These are phyloP conservation scores for Anoplopoma fimbria DNA, from an alignment of 2,113 vertebrate genomes.

Conservation along the genomic window DNA sequence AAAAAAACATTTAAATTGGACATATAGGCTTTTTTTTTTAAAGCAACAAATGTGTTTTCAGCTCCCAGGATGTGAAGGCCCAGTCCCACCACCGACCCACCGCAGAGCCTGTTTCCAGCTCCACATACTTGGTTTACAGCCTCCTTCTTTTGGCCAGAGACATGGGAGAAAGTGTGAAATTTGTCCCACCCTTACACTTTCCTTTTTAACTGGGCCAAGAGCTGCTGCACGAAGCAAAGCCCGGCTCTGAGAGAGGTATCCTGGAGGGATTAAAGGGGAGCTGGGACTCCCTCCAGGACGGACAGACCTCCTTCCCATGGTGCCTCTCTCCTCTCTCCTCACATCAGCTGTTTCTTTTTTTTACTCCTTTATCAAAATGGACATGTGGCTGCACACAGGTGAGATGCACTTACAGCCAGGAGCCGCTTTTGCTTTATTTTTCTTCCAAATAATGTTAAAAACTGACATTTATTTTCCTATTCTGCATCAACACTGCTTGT, in stretches of 20 bases:
- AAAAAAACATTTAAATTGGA: background rate
- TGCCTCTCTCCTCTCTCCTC: slow-evolving; percentile 22
- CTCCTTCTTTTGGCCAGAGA: slow-evolving; percentile 58
- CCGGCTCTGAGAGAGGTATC: slow-evolving; percentile 67
- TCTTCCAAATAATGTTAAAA: background rate
- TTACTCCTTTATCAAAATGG: slow-evolving; percentile 6
- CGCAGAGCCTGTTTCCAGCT: slow-evolving; percentile 41
- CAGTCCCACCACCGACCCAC: background rate
- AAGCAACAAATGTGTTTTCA: background rate
- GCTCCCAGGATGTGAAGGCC: background rate
- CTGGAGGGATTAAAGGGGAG: slow-evolving; percentile 66
- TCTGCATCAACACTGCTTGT: background rate
- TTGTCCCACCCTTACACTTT: slow-evolving; percentile 63
- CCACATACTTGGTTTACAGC: slow-evolving; percentile 41
- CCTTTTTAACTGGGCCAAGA: slow-evolving; percentile 70
- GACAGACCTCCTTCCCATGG: slow-evolving; percentile 56
- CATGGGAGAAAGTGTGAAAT: slow-evolving; percentile 75
- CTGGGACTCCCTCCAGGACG: slow-evolving; percentile 66
- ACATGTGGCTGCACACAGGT: background rate
- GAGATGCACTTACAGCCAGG: background rate
- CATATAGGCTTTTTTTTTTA: background rate
- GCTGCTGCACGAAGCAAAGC: slow-evolving; percentile 60
- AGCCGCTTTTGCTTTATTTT: background rate
- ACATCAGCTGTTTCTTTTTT: slow-evolving; percentile 17
- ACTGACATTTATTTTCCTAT: background rate